Conservation (phyloP, 2,888 invertebrate species). For the Bombylius discolor region DNA sequence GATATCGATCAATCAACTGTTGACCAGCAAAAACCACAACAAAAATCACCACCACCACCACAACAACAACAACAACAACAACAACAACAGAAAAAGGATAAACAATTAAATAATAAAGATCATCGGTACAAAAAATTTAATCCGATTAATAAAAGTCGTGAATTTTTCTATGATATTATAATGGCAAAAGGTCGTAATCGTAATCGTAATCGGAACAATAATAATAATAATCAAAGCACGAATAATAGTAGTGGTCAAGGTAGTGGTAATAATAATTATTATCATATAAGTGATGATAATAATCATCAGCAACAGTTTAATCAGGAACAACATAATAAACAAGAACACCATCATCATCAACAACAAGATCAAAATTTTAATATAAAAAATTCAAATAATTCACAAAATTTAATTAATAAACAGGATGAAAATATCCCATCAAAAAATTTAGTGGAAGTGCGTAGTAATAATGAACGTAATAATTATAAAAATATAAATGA, state of each 20-base stretch:
- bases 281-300: background rate
- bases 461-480: too few relatives aligned
- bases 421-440: too few relatives aligned
- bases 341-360: constrained; percentile 1
- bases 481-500: too few relatives aligned
- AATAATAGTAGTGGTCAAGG: background rate
- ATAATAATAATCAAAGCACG: constrained; percentile 10
- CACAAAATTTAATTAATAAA: too few relatives aligned
- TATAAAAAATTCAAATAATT: too few relatives aligned
- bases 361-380: constrained; percentile 4
- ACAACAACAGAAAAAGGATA: constrained; percentile 2
- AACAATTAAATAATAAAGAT: background rate
- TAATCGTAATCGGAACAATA: constrained; percentile 23
- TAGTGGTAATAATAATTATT: background rate
- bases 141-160: constrained; percentile 27
- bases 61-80: constrained; percentile 7
- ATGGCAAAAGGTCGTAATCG: constrained; percentile 37
- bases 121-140: constrained; percentile 15
- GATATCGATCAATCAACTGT: constrained; percentile 7
- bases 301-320: background rate
- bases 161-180: constrained; percentile 29
- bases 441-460: too few relatives aligned
- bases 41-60: constrained; percentile 4
- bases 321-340: background rate
- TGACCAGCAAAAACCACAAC: constrained; percentile 5